These are phyloP conservation scores for Hemistola chrysoprasaria DNA, from an alignment of 2,888 invertebrate genomes.

Conservation along the genomic window DNA sequence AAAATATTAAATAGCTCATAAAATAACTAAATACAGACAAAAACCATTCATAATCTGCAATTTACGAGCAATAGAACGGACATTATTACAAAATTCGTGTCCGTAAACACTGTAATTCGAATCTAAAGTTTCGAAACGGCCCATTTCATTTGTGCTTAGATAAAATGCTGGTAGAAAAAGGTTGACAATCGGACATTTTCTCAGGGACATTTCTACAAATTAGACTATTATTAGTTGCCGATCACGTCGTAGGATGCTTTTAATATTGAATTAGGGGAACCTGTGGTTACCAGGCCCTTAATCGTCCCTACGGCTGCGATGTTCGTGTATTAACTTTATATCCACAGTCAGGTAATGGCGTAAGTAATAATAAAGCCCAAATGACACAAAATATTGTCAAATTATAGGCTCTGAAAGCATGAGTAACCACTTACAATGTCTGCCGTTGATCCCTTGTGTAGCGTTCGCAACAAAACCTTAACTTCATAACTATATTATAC, in stretches of 20 bases:
- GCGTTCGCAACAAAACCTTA: slow-evolving; percentile 44
- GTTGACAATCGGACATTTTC: slow-evolving; percentile 79
- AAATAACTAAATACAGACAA: slow-evolving; percentile 37
- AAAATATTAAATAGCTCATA: slow-evolving; percentile 28
- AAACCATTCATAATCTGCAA: slow-evolving; percentile 43
- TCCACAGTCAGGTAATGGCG: slow-evolving; percentile 76
- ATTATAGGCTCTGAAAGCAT: slow-evolving; percentile 80
- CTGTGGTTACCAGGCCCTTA: slow-evolving; percentile 78
- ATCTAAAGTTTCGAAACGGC: slow-evolving; percentile 52
- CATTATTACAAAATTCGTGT: slow-evolving; percentile 49
- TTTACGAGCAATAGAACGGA: slow-evolving; percentile 43
- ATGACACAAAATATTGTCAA: slow-evolving; percentile 83
- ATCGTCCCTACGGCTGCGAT: slow-evolving; percentile 63
- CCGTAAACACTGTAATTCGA: slow-evolving; percentile 57
- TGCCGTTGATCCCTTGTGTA: slow-evolving; percentile 67
- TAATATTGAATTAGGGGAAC: slow-evolving; percentile 81
- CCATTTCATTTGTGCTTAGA: slow-evolving; percentile 58
- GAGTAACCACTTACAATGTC: slow-evolving; percentile 78
- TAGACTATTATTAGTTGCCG: slow-evolving; percentile 80
- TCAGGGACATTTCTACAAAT: slow-evolving; percentile 80
- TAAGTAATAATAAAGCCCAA: slow-evolving; percentile 81
- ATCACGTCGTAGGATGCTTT: slow-evolving; percentile 80
- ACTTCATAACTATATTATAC: too few relatives aligned
- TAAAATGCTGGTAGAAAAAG: slow-evolving; percentile 58
- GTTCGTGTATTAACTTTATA: slow-evolving; percentile 75